Base-by-base conservation (phyloP, 1,140 invertebrate species). In the Heliothis subflexa region DNA sequence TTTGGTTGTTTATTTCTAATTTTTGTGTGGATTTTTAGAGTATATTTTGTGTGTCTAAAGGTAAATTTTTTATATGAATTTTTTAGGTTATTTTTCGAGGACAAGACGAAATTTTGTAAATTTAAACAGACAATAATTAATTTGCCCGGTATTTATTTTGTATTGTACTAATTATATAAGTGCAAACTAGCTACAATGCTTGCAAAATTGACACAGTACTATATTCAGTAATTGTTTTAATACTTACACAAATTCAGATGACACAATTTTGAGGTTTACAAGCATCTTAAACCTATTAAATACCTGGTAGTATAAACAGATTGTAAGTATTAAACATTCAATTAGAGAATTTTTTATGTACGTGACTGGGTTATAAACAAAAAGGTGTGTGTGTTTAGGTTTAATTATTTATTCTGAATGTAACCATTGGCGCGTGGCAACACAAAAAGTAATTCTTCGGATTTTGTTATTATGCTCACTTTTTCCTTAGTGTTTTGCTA, bases 261-360 rank as follows among this genome's bases (percentile, higher is more conserved):
- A 66, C 14, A 45, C 45, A 49, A 47, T 11, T 25, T 62, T 16
- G 1, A 16, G 49, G 11, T 28, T 54, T 28, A 50, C 49, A 33
- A 28, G 47, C 66, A 3, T 28, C 49, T 70, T 70, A 47, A 33
- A 12, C 66, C 49, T 25, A 70, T 54, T 62, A 16, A 16, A 40
- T 62, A 16, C n/a, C n/a, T n/a, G n/a, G 12, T 16, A n/a, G 9
- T 5, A 28, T 40, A 16, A 28, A 16, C n/a, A 16, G n/a, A 2
- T 40, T 33, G 7, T 33, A 2, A 40, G 5, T 40, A 62, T 62
- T 62, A 40, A 84, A 87, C 84, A 89, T 88, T 88, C 86, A 86
- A 89, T 87, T 85, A 87, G 11, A 4, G 3, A 64, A n/a, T 55
- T 10, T 3, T 57, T 72, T 40, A 7, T 33, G 11, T 54, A 73